Conservation (phyloP, 2,113 vertebrate genomes). For the Tachysurus vachellii region DNA sequence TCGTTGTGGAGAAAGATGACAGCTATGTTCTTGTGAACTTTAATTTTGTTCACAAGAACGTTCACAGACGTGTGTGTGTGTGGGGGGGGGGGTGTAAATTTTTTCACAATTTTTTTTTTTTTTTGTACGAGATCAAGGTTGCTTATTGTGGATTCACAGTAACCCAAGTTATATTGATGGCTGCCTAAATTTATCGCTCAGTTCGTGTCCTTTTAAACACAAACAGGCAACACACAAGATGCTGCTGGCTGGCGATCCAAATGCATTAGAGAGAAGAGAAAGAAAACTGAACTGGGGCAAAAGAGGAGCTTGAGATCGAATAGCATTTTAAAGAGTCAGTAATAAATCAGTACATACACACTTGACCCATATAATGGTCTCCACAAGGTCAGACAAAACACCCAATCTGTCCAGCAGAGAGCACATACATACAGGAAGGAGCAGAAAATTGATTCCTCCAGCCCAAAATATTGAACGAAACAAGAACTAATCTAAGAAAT, state of each 20-base stretch:
- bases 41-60: no score
- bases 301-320: neutral
- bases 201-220: neutral
- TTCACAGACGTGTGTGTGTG: neutral
- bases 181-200: constrained; percentile 4
- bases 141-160: constrained; percentile 26
- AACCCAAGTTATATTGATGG: constrained; percentile 21
- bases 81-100: neutral
- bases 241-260: neutral
- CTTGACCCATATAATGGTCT: constrained; percentile 25
- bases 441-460: constrained; percentile 6
- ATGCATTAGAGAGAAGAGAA: neutral
- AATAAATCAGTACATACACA: constrained; percentile 30
- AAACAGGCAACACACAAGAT: neutral
- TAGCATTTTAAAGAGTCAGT: neutral
- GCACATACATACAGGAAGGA: constrained; percentile 17
- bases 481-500: neutral
- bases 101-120: neutral
- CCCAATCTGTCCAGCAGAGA: constrained; percentile 37
- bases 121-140: neutral
- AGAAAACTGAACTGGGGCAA: neutral
- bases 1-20: neutral
- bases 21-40: neutral
- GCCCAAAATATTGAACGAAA: constrained; percentile 3
- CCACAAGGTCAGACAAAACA: constrained; percentile 18